phyloP scores from a whole-genome alignment of 2,888 invertebrate genomes.

The Leucophora obtusa region DNA sequence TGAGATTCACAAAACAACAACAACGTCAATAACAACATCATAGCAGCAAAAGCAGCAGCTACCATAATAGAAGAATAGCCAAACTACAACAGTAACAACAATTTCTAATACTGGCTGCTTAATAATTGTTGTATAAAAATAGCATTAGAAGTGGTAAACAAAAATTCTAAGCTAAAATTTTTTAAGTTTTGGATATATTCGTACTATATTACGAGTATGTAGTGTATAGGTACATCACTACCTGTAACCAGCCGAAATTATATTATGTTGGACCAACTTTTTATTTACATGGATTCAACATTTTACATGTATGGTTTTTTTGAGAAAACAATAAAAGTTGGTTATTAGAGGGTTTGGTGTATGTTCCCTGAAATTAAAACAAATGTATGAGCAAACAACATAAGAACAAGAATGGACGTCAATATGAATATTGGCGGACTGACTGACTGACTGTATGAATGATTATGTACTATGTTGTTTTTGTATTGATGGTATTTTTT shows the following conservation, averaged over 20 bases:
- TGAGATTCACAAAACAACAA: constrained; percentile 70
- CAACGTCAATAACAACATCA: constrained; percentile 15
- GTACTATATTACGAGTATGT: too few species aligned
- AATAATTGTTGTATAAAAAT: not conserved
- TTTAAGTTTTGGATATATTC: too few species aligned
- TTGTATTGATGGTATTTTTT: not conserved
- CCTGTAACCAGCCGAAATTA: too few species aligned
- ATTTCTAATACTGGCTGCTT: not conserved
- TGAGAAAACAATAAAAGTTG: not conserved
- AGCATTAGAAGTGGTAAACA: constrained; percentile 14
- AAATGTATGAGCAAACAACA: not conserved
- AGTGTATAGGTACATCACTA: too few species aligned
- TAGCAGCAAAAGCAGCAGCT: constrained; percentile 5
- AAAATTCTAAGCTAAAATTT: not conserved
- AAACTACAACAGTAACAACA: constrained; percentile 16
- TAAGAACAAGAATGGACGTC: not conserved
- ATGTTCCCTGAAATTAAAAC: not conserved
- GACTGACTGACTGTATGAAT: too few species aligned
- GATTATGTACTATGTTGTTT: not conserved
- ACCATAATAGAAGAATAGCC: not conserved
- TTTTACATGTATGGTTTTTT: too few species aligned
- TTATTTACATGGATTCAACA: too few species aligned
- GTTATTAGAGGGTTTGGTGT: not conserved
- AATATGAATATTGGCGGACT: not conserved
- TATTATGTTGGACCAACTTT: too few species aligned